These are phyloP conservation scores for Oryzias woworae DNA, from an alignment of 2,113 vertebrate genomes.

Conservation along the genomic window DNA sequence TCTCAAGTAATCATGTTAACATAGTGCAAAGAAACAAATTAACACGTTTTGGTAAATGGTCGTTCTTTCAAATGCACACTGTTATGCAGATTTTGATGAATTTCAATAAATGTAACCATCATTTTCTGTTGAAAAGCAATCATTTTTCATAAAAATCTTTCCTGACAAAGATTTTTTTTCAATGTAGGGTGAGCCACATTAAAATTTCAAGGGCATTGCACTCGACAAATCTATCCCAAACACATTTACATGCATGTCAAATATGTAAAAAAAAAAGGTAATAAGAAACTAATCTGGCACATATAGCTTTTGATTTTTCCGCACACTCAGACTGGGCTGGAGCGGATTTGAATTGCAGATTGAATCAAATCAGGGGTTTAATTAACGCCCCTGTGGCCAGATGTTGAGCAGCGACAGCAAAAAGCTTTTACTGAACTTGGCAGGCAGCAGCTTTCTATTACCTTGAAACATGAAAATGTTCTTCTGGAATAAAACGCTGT, in stretches of 20 bases:
- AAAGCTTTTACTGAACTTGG: slow-evolving; percentile 52
- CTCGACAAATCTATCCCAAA: slow-evolving; percentile 23
- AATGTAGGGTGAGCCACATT: slow-evolving; percentile 36
- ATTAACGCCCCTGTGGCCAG: slow-evolving; percentile 49
- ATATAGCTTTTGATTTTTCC: neutral
- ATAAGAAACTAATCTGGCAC: neutral
- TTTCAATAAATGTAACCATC: slow-evolving; percentile 13
- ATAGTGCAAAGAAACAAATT: neutral
- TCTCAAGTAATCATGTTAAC: slow-evolving; percentile 2
- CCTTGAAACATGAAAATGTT: slow-evolving; percentile 42
- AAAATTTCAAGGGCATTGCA: slow-evolving; percentile 31
- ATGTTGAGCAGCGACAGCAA: slow-evolving; percentile 45
- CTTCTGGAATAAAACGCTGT: no score
- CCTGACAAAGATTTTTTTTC: slow-evolving; percentile 47
- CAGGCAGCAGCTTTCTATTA: slow-evolving; percentile 35
- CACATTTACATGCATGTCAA: slow-evolving; percentile 7
- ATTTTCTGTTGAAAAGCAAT: slow-evolving; percentile 22
- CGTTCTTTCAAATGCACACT: neutral
- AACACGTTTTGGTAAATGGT: neutral
- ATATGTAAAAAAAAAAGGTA: slow-evolving; percentile 30
- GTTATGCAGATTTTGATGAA: neutral
- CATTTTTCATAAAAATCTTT: slow-evolving; percentile 39
- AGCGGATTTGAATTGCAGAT: slow-evolving; percentile 23
- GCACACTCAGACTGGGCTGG: neutral
- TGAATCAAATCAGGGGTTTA: slow-evolving; percentile 55